These are phyloP conservation scores for Deroplatys truncata DNA, from an alignment of 2,888 invertebrate genomes.

Conservation along the genomic window DNA sequence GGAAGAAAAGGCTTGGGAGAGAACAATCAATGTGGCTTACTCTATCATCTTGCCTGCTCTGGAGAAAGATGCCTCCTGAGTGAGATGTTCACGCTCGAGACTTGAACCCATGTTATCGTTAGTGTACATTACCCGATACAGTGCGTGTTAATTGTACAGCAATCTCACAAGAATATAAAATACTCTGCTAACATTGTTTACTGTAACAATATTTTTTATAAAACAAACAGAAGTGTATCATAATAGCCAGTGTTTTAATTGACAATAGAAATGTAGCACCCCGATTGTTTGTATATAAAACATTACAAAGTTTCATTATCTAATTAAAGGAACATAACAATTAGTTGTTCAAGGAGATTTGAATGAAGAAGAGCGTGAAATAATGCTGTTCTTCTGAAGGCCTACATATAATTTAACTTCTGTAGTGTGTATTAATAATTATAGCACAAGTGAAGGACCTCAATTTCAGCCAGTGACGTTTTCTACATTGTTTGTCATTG, in stretches of 20 bases:
- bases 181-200: background rate
- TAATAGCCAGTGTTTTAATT: background rate
- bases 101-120: background rate
- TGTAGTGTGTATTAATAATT: too few relatives aligned
- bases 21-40: constrained; percentile 43
- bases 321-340: background rate
- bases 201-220: background rate
- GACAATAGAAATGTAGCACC: background rate
- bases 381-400: too few relatives aligned
- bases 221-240: background rate
- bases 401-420: too few relatives aligned
- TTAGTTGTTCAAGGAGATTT: too few relatives aligned
- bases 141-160: background rate
- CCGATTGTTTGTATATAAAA: background rate
- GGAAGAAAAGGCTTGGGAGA: constrained; percentile 46
- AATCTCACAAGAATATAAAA: background rate
- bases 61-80: constrained; percentile 33
- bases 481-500: too few relatives aligned
- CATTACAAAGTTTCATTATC: background rate
- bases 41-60: constrained; percentile 37
- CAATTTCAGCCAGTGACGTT: too few relatives aligned
- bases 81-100: background rate
- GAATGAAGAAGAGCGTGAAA: too few relatives aligned
- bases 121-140: background rate
- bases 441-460: too few relatives aligned